A percentile compares a stretch with the other conserved stretches of the same genome.
Evolutionary conservation across 2,797 vertebrate species (phyloP).

Genomic region (Clamator glandarius): DNA sequence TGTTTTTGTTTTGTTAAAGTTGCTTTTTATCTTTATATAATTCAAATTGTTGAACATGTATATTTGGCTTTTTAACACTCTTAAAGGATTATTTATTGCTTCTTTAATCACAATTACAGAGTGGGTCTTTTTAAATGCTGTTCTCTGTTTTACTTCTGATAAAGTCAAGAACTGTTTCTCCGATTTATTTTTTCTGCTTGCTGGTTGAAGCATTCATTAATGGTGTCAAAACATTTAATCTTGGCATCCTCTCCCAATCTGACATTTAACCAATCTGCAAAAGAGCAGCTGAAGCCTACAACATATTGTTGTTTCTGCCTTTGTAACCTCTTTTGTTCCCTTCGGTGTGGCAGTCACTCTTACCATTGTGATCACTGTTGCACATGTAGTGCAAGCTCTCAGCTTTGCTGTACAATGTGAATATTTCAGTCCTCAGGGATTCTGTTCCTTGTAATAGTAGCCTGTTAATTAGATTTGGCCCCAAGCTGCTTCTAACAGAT

Average conservation of each 20-base stretch:
- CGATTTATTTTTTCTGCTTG: not conserved
- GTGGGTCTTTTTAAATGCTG: not conserved
- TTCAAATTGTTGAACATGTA: not conserved
- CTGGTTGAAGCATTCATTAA: not conserved
- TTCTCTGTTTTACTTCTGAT: not conserved
- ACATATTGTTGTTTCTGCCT: not conserved
- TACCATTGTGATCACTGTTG: not conserved
- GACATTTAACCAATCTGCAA: not conserved
- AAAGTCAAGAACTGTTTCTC: not conserved
- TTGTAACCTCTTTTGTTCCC: not conserved
- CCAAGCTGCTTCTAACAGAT: not conserved
- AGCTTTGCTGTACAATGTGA: not conserved
- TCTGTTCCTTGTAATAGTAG: not conserved
- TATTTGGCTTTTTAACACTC: not conserved
- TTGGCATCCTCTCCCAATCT: not conserved
- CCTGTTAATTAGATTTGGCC: not conserved
- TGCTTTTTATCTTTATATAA: conserved; percentile 1
- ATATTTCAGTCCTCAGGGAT: not conserved
- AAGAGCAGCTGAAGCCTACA: not conserved
- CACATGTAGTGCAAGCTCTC: fast-evolving
- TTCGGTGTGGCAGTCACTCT: not conserved
- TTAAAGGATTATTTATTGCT: not conserved
- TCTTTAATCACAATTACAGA: not conserved
- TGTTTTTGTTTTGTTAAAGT: not conserved
- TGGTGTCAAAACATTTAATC: not conserved